These are phyloP conservation scores for Anguilla megastoma DNA, from an alignment of 2,797 vertebrate species.

Conservation along the genomic window DNA sequence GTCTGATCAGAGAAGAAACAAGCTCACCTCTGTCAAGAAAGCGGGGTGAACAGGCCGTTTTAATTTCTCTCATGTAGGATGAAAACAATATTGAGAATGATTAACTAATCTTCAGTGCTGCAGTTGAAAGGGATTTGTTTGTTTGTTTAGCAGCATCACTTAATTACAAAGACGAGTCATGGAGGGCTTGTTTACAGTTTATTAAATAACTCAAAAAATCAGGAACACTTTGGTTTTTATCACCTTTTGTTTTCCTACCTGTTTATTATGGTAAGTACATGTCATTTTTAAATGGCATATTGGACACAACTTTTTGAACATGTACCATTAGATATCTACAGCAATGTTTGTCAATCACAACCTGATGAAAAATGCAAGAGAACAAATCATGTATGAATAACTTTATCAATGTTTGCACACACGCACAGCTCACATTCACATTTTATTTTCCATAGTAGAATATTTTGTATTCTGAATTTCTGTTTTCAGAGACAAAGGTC, in stretches of 20 bases:
- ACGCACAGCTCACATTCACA: no score
- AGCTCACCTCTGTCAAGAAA: background rate
- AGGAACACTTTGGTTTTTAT: background rate
- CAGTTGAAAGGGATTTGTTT: constrained; percentile 11
- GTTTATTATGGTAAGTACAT: background rate
- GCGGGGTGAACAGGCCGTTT: background rate
- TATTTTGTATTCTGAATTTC: no score
- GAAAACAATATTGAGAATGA: constrained; percentile 17
- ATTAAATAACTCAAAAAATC: background rate
- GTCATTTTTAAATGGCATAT: background rate
- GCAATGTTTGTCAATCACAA: background rate
- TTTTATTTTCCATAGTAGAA: no score
- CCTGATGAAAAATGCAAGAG: background rate
- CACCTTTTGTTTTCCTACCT: background rate
- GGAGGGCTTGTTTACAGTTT: constrained; percentile 11
- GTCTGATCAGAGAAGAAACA: background rate
- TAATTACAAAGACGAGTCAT: constrained; percentile 9
- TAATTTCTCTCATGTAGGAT: constrained; percentile 10
- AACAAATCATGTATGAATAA: background rate
- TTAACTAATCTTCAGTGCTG: constrained; percentile 2
- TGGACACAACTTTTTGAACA: background rate
- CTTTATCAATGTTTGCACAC: no score
- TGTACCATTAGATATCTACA: background rate
- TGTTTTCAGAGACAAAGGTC: no score
- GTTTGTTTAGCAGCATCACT: constrained; percentile 9